A percentile compares a stretch with the other conserved stretches of the same genome.
phyloP scores from a whole-genome alignment of 2,113 vertebrate species.

The Mesocricetus auratus region DNA sequence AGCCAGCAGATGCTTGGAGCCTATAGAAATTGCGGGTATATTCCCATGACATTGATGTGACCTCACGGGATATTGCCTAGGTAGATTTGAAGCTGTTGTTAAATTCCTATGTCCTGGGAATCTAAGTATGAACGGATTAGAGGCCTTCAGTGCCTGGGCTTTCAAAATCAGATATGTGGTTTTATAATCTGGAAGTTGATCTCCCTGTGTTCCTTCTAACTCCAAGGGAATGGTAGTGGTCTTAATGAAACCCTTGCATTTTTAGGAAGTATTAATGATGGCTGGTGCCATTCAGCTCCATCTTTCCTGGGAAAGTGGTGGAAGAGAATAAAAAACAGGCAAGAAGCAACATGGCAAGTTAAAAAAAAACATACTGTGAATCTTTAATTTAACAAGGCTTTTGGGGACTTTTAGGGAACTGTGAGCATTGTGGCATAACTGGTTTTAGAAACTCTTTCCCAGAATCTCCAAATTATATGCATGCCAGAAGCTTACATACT shows the following conservation, averaged over 20 bases:
- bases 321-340: background rate
- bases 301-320: background rate
- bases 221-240: background rate
- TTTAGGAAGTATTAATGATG: slow-evolving; percentile 53
- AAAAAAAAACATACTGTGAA: background rate
- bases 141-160: background rate
- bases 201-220: background rate
- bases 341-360: slow-evolving; percentile 25
- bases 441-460: slow-evolving; percentile 66
- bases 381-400: slow-evolving; percentile 73
- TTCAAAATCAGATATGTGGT: slow-evolving; percentile 7
- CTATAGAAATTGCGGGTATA: slow-evolving; percentile 29
- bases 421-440: slow-evolving; percentile 42
- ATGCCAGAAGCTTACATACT: slow-evolving; percentile 42
- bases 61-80: slow-evolving; percentile 69
- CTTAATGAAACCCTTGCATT: slow-evolving; percentile 27
- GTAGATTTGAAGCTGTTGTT: slow-evolving; percentile 37
- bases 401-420: slow-evolving; percentile 59
- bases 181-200: background rate
- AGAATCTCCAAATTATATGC: background rate
- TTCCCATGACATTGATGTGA: slow-evolving; percentile 73
- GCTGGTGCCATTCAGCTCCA: slow-evolving; percentile 2
- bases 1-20: background rate
- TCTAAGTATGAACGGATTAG: background rate
- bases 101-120: slow-evolving; percentile 44